These are phyloP conservation scores for Tipula vernalis DNA, from an alignment of 2,888 invertebrate species.

Conservation along the genomic window DNA sequence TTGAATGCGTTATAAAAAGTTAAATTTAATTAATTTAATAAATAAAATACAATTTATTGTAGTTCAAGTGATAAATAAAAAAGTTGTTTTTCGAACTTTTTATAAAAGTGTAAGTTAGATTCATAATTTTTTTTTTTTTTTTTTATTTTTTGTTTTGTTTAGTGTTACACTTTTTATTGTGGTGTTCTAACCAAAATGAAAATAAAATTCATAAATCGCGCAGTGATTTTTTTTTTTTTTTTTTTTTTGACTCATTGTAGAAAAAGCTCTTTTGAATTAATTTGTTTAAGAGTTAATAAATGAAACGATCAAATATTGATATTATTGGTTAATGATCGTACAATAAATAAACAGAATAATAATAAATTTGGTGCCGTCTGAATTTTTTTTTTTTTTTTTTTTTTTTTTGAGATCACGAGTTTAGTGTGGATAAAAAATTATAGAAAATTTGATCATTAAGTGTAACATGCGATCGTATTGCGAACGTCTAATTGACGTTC, in stretches of 20 bases:
- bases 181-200: neutral
- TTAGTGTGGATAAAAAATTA: neutral
- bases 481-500: no score
- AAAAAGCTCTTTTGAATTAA: neutral
- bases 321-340: neutral
- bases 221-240: neutral
- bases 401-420: neutral
- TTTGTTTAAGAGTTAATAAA: neutral
- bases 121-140: neutral
- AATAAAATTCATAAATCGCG: neutral
- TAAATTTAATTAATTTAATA: neutral
- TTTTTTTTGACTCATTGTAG: neutral
- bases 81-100: neutral
- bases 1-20: slow-evolving; percentile 4
- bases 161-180: neutral
- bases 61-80: neutral
- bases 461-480: neutral
- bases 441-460: neutral
- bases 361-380: neutral
- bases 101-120: neutral
- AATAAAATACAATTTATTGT: neutral
- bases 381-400: neutral
- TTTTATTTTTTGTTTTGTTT: neutral
- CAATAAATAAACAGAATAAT: neutral
- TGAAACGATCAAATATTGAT: neutral